Base-by-base conservation (phyloP, 2,888 invertebrate genomes). In the Tortrix viridana region DNA sequence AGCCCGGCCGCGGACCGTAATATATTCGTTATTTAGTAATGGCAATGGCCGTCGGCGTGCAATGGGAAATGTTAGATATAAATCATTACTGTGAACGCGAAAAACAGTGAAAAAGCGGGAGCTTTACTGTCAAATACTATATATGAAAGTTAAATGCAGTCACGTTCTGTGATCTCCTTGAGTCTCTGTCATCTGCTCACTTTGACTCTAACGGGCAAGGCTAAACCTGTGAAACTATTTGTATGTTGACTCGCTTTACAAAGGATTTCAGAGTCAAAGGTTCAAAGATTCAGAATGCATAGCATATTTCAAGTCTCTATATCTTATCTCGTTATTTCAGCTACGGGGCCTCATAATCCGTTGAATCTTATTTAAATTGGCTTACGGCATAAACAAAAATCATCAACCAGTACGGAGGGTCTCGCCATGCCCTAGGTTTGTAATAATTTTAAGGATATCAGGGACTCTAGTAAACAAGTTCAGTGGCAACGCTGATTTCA, bases 21-120 rank as follows among this genome's bases (percentile, higher is more conserved):
- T 52, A 53, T 26, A 63, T 63, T 63, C 47, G 57, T 63, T 63
- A 63, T 63, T 63, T 63, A 58, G 63, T 47, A 53, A 58, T 26
- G 44, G 26, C 47, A 53, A 44, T 50, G 18, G 18, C 32, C 12
- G 16, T 43, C 58, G 43, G 43, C 43, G 41, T 6, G 3, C n/a
- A 38, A 18, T n/a, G 44, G 37, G 16, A 61, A 37, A 49, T 61
- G 48, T 50, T 37, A 37, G 37, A 56, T 55, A 22, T 19, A 50
- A 50, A 14, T 37, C 19, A 32, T 32, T 32, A 32, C 32, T 12
- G 3, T 12, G 32, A 32, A 26, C 9, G 26, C 26, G 26, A 12
- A 26, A 26, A 26, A 9, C 26, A 7, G 3, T 6, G 9, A 3
- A 26, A 2, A 9, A 26, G 3, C 12, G 32, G 12, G 32, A 32